Evolutionary conservation across 2,113 vertebrate genomes (phyloP).

Genomic region (Cyprinus carpio): DNA sequence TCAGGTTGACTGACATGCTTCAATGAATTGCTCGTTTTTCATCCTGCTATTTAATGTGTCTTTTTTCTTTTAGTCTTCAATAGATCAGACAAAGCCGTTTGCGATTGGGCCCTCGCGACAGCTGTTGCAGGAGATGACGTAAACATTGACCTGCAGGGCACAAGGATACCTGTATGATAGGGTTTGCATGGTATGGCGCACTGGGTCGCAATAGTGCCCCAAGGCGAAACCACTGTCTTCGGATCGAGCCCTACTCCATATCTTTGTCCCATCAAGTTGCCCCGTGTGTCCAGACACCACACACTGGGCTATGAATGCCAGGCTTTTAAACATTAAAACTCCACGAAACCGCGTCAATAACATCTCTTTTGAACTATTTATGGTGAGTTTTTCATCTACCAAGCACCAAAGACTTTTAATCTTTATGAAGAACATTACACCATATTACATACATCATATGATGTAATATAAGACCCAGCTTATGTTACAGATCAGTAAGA

Average conservation of each 20-base stretch:
- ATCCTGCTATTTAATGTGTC: background rate
- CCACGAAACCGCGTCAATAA: constrained; percentile 63
- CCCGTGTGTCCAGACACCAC: constrained; percentile 75
- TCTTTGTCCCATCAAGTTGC: constrained; percentile 72
- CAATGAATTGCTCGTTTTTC: background rate
- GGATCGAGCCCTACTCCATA: constrained; percentile 72
- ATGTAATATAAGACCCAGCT: background rate
- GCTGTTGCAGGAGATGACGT: constrained; percentile 75
- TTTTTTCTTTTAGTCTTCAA: constrained; percentile 46
- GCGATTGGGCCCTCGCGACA: constrained; percentile 64
- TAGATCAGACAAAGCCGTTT: constrained; percentile 75
- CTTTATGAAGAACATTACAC: background rate
- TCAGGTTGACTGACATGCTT: background rate
- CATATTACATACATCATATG: background rate
- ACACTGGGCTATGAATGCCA: constrained; percentile 76
- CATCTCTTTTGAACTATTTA: constrained; percentile 70
- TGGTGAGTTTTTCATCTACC: constrained; percentile 68
- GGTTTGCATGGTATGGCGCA: constrained; percentile 79
- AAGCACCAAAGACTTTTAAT: background rate
- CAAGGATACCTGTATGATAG: constrained; percentile 81
- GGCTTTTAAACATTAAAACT: constrained; percentile 70
- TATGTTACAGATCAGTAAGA: too few relatives aligned
- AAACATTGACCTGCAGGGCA: constrained; percentile 78
- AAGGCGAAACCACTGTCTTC: constrained; percentile 45
- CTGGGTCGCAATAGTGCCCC: constrained; percentile 60